Conservation (phyloP, 2,797 vertebrate species). For the Oreochromis grahami region DNA sequence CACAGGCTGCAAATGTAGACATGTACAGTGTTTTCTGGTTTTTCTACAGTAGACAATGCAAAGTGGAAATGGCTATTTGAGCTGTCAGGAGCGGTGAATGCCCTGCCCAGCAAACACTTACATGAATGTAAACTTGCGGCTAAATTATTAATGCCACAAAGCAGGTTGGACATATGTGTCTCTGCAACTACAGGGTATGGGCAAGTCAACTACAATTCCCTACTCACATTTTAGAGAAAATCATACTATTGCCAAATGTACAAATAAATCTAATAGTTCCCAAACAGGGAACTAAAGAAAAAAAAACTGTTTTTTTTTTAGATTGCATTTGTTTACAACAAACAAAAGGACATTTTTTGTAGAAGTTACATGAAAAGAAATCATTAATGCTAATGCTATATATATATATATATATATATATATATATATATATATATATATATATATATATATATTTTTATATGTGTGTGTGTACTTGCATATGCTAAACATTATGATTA, state of each 20-base stretch:
- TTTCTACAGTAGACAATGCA: neutral
- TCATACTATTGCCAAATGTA: neutral
- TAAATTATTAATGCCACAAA: neutral
- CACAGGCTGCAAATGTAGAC: neutral
- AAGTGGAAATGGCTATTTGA: neutral
- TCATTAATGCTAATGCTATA: too few species aligned
- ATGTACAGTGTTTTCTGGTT: neutral
- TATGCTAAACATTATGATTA: neutral
- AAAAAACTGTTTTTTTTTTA: rapidly evolving
- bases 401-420: too few species aligned
- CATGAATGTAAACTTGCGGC: neutral
- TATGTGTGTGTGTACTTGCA: neutral
- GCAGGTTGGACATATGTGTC: neutral
- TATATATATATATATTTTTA: neutral
- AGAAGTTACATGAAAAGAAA: neutral
- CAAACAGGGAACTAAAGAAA: neutral
- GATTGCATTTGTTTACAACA: neutral
- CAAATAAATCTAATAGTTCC: neutral
- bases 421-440: too few species aligned
- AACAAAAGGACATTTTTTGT: rapidly evolving
- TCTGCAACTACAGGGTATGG: neutral
- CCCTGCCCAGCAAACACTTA: neutral
- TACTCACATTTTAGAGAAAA: rapidly evolving
- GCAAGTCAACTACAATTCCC: neutral
- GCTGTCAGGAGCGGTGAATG: neutral